Conservation (phyloP, 1,140 invertebrate genomes). For the Sycophaga agraensis region DNA sequence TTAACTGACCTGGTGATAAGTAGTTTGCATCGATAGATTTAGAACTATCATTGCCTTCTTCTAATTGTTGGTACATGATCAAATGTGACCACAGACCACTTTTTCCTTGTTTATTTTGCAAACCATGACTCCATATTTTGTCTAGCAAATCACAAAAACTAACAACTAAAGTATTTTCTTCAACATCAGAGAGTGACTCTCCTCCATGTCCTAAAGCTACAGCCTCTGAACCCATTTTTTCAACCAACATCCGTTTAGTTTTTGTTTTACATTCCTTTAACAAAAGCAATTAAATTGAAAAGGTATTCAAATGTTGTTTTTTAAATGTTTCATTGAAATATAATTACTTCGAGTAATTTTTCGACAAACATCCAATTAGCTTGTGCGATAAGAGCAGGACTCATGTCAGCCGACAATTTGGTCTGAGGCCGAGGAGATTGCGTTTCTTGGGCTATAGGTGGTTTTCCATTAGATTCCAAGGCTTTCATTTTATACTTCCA, state of each 20-base stretch:
- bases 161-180: constrained; percentile 97
- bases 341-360: constrained; percentile 84
- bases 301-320: too few relatives aligned
- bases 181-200: constrained; percentile 64
- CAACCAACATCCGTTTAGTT: constrained; percentile 96
- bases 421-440: constrained; percentile 55
- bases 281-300: too few relatives aligned
- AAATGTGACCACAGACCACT: constrained; percentile 94
- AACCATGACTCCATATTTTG: constrained; percentile 95
- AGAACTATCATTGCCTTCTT: constrained; percentile 73
- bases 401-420: constrained; percentile 64
- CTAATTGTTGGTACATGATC: constrained; percentile 83
- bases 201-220: constrained; percentile 77
- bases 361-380: constrained; percentile 99
- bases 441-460: constrained; percentile 48
- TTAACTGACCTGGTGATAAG: constrained; percentile 75
- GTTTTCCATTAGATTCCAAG: constrained; percentile 50
- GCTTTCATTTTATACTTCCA: constrained; percentile 59
- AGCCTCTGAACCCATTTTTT: constrained; percentile 97
- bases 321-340: too few relatives aligned
- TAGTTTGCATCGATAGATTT: constrained; percentile 80
- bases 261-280: constrained; percentile 84
- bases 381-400: constrained; percentile 87
- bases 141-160: constrained; percentile 96
- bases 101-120: constrained; percentile 94